A percentile compares a stretch with the other conserved stretches of the same genome.
phyloP scores from a whole-genome alignment of 1,140 invertebrate genomes.

The Zaprionus tsacasi region DNA sequence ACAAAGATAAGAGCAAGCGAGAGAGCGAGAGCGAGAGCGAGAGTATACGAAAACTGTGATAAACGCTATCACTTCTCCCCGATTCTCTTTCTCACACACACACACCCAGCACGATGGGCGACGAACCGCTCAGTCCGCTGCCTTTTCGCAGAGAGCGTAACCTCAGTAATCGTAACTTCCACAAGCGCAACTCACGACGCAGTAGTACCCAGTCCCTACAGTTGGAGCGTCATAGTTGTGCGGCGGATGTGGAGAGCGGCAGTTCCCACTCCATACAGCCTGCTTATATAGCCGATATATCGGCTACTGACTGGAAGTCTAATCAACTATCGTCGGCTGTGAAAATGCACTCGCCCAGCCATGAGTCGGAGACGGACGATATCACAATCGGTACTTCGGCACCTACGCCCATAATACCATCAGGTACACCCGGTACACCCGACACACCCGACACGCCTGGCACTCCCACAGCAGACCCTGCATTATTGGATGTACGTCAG shows the following conservation, averaged over 20 bases:
- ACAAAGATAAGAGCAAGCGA: background rate
- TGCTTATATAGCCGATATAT: constrained; percentile 66
- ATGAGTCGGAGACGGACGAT: constrained; percentile 16
- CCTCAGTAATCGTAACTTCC: constrained; percentile 79
- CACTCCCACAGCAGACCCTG: constrained; percentile 61
- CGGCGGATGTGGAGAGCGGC: constrained; percentile 32
- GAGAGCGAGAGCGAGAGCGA: constrained; percentile 14
- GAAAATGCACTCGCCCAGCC: constrained; percentile 57
- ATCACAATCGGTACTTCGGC: background rate
- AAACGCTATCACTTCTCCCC: constrained; percentile 7
- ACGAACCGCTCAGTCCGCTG: constrained; percentile 74
- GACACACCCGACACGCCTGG: constrained; percentile 29
- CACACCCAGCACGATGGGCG: constrained; percentile 52
- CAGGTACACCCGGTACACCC: constrained; percentile 33
- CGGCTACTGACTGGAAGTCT: constrained; percentile 70
- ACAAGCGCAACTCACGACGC: constrained; percentile 71
- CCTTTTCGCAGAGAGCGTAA: constrained; percentile 79
- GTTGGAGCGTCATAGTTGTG: constrained; percentile 55
- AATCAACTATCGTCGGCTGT: constrained; percentile 55
- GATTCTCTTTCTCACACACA: background rate
- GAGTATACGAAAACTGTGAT: constrained; percentile 12
- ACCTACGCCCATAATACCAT: background rate
- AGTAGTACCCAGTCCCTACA: constrained; percentile 54
- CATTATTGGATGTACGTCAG: constrained; percentile 69
- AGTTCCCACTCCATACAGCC: constrained; percentile 70